A percentile compares a stretch with the other conserved stretches of the same genome.
Evolutionary conservation across 1,140 invertebrate genomes (phyloP).

Genomic region (Aphelenchoides besseyi): DNA sequence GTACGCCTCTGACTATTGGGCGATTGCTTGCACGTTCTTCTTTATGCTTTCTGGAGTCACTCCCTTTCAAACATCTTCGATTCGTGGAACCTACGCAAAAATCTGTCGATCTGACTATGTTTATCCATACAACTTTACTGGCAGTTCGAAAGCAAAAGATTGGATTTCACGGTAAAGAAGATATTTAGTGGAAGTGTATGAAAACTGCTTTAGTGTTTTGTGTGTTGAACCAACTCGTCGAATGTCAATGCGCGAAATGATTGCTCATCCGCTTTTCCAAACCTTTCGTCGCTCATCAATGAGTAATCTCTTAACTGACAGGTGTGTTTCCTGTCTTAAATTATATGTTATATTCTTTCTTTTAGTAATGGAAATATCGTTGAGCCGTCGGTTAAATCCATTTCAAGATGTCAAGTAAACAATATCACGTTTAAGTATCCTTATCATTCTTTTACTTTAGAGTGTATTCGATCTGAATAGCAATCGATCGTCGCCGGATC

Average conservation of each 20-base stretch:
- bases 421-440: neutral
- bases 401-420: neutral
- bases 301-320: constrained; percentile 10
- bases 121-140: constrained; percentile 42
- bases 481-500: neutral
- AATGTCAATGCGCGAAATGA: constrained; percentile 37
- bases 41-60: constrained; percentile 42
- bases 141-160: constrained; percentile 35
- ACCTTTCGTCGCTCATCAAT: constrained; percentile 26
- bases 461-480: constrained; percentile 2
- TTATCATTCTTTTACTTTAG: constrained; percentile 1
- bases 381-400: neutral
- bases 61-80: constrained; percentile 39
- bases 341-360: neutral
- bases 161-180: constrained; percentile 33
- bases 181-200: constrained; percentile 1
- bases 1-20: constrained; percentile 38
- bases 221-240: constrained; percentile 35
- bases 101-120: constrained; percentile 40
- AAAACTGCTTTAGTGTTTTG: constrained; percentile 38
- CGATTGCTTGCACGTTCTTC: constrained; percentile 48
- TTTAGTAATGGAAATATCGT: constrained; percentile 9
- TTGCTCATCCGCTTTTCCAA: constrained; percentile 37
- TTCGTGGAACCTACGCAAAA: constrained; percentile 33
- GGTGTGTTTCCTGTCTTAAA: neutral